Evolutionary conservation across 2,113 vertebrate genomes (phyloP).

Genomic region (Chloebia gouldiae): DNA sequence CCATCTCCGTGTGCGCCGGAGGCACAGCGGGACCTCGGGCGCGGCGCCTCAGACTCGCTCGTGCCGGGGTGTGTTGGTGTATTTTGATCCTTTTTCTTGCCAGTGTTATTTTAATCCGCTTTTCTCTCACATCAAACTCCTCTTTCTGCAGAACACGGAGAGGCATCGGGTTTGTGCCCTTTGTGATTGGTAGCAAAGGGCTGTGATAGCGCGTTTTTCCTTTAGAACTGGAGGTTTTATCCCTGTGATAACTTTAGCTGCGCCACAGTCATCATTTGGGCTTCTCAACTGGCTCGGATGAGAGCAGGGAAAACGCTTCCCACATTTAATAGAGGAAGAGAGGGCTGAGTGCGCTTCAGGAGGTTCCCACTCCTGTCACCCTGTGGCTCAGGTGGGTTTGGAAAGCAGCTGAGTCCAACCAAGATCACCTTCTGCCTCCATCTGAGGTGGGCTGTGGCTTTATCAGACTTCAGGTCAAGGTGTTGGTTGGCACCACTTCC

Average conservation of each 20-base stretch:
- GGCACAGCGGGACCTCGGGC: background rate
- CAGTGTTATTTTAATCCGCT: slow-evolving; percentile 13
- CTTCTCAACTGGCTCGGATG: background rate
- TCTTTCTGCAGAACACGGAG: background rate
- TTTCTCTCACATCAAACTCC: slow-evolving; percentile 27
- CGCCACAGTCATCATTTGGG: background rate
- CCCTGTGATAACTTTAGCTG: background rate
- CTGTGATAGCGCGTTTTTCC: background rate
- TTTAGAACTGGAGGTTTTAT: background rate
- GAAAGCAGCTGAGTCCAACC: background rate
- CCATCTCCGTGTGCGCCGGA: background rate
- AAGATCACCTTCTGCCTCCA: background rate
- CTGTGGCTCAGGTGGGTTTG: background rate
- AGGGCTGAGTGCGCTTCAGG: background rate
- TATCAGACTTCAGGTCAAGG: rapidly evolving
- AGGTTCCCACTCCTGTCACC: background rate
- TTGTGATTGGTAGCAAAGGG: background rate
- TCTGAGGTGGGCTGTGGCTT: background rate
- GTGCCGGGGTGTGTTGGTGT: background rate
- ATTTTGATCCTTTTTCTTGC: background rate
- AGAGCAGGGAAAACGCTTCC: rapidly evolving
- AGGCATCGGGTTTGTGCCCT: background rate
- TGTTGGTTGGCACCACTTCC: background rate
- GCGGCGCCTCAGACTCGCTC: rapidly evolving
- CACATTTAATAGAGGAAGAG: background rate